Conservation (phyloP, 2,797 vertebrate genomes). For the Gouania willdenowi region DNA sequence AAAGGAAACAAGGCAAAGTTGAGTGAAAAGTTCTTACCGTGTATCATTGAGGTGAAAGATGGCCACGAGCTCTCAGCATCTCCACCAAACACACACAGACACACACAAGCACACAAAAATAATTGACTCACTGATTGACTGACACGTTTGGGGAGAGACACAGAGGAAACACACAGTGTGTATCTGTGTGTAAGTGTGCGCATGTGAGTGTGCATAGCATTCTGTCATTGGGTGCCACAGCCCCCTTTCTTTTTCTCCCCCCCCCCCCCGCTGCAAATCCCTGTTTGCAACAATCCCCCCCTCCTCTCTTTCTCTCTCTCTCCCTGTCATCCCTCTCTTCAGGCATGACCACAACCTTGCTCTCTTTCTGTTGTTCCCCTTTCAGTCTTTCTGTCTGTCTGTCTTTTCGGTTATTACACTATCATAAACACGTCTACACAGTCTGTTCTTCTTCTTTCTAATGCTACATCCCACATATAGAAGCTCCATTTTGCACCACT, state of each 20-base stretch:
- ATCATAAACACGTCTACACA: too few relatives aligned
- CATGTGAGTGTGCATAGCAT: conserved; percentile 60
- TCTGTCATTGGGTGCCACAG: conserved; percentile 72
- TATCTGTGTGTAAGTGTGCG: conserved; percentile 15
- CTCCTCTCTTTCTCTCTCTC: conserved; percentile 40
- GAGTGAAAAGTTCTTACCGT: conserved; percentile 69
- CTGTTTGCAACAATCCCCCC: conserved; percentile 59
- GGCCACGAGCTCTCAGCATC: conserved; percentile 50
- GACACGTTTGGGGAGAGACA: conserved; percentile 63
- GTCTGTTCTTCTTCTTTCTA: too few relatives aligned
- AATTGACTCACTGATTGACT: conserved; percentile 65
- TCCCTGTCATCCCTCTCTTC: conserved; percentile 16
- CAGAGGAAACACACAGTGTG: conserved; percentile 55
- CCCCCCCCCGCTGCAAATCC: conserved; percentile 67
- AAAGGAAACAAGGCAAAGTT: neutral
- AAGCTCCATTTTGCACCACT: too few relatives aligned
- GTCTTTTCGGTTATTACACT: too few relatives aligned
- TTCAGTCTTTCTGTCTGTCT: too few relatives aligned
- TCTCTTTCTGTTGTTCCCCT: neutral
- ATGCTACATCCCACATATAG: too few relatives aligned
- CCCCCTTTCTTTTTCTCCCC: conserved; percentile 66
- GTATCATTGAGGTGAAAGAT: conserved; percentile 68
- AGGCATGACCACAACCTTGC: neutral
- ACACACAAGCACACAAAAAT: conserved; percentile 59
- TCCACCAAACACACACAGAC: conserved; percentile 56